These are phyloP conservation scores for Sycophaga agraensis DNA, from an alignment of 1,140 invertebrate genomes.

Conservation along the genomic window DNA sequence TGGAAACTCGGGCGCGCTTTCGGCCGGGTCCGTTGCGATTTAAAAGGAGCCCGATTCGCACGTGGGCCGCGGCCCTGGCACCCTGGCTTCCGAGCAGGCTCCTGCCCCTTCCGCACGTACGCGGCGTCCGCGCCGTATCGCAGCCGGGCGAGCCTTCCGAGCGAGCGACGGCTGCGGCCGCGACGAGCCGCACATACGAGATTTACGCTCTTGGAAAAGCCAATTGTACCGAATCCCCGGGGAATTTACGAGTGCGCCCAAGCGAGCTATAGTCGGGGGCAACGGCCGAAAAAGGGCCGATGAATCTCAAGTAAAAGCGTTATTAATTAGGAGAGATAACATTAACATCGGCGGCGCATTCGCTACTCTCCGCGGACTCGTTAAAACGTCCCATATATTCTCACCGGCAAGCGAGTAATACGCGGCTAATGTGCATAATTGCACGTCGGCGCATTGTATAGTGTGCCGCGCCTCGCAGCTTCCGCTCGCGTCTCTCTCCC, in stretches of 20 bases:
- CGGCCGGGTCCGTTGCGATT: too few relatives aligned
- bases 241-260: conserved; percentile 30
- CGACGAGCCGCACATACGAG: conserved; percentile 12
- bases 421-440: conserved; percentile 29
- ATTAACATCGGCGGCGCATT: conserved; percentile 44
- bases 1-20: too few relatives aligned
- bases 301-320: conserved; percentile 49
- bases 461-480: too few relatives aligned
- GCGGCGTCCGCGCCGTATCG: too few relatives aligned
- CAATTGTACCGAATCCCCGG: conserved; percentile 33
- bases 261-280: conserved; percentile 18
- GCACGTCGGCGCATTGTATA: neutral
- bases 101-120: too few relatives aligned
- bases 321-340: conserved; percentile 50
- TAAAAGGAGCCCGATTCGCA: conserved; percentile 18
- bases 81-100: too few relatives aligned
- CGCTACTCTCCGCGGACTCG: conserved; percentile 45
- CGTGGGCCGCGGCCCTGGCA: too few relatives aligned
- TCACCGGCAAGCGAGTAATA: too few relatives aligned
- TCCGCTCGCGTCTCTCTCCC: neutral
- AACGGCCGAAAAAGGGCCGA: conserved; percentile 26
- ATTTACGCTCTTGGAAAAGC: conserved; percentile 36
- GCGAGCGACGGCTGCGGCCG: too few relatives aligned
- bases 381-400: conserved; percentile 51
- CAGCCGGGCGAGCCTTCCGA: too few relatives aligned